Evolutionary conservation across 2,797 vertebrate genomes (phyloP), one percentile per base, ranked within the genome.

Genomic region (Xiphophorus birchmanni): DNA sequence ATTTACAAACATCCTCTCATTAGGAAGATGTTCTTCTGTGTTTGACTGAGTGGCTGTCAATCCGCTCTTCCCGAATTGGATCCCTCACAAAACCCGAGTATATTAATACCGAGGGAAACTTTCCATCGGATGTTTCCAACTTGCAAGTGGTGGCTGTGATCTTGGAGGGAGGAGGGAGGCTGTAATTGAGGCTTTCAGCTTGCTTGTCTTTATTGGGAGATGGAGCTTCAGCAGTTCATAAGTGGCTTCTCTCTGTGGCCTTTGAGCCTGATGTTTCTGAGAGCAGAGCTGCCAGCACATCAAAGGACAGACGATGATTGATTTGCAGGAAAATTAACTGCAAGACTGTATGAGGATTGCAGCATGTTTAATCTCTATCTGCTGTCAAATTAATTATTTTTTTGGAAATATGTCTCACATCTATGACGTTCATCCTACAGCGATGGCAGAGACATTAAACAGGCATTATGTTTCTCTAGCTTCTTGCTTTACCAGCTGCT

Each of bases 91-190:
- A 40, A 44, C 74, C 7, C 35, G 52, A 80, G 79, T 89, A 91
- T 94, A 90, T 94, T 94, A 92, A 90, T 91, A 92, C 80, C 81
- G 8, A 21, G 78, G 77, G 82, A 75, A 89, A 86, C 79, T 82
- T 88, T 82, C 84, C 78, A 76, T 84, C 88, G 73, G 74, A 86
- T 90, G 82, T 89, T 79, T 89, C 84, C 83, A 56, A 81, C 72
- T 83, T 81, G 73, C 80, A 54, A 89, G 84, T 80, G 78, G 32
- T 78, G 78, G 87, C 83, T 91, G 88, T 86, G 87, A 92, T 92
- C 79, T 77, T 67, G 71, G 78, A 84, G 88, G 80, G 78, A 82
- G 80, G 82, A 90, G 80, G 75, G 81, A 89, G 73, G 85, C 88
- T 86, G 77, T 93, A 93, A 94, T 94, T 93, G 85, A 85, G 78